A percentile compares a stretch with the other conserved stretches of the same genome.
These are phyloP conservation scores for Drosophila kanapiae DNA, from an alignment of 1,140 invertebrate species.

Conservation along the genomic window DNA sequence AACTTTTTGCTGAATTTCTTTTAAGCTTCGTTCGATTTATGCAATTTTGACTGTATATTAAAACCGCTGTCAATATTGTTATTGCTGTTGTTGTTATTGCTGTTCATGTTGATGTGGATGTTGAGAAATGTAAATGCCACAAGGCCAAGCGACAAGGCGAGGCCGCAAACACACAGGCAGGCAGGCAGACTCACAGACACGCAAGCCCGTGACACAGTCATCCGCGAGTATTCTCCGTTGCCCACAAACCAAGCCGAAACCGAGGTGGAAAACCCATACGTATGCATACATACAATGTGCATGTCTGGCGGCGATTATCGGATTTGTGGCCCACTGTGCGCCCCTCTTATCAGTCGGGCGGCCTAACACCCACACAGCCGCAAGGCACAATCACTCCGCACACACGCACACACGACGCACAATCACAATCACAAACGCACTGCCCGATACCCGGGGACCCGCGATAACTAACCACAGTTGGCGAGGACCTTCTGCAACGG, in stretches of 20 bases:
- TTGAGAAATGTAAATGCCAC: constrained; percentile 83
- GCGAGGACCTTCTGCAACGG: constrained; percentile 86
- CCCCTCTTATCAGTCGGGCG: constrained; percentile 40
- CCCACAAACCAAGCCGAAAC: constrained; percentile 18
- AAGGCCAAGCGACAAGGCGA: constrained; percentile 84
- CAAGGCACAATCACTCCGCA: constrained; percentile 3
- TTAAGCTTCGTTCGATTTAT: background rate
- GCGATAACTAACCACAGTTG: constrained; percentile 86
- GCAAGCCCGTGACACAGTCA: constrained; percentile 78
- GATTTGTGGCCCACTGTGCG: constrained; percentile 53
- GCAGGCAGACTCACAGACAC: constrained; percentile 44
- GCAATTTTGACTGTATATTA: constrained; percentile 26
- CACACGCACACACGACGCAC: background rate
- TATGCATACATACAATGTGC: constrained; percentile 51
- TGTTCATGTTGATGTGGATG: constrained; percentile 46
- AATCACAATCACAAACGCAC: background rate
- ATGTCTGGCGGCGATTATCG: constrained; percentile 57
- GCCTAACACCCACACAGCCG: constrained; percentile 15
- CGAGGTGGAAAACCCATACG: constrained; percentile 14
- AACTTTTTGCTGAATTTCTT: background rate
- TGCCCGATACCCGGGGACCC: constrained; percentile 1
- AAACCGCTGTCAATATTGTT: constrained; percentile 33
- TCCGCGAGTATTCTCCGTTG: constrained; percentile 44
- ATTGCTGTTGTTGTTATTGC: constrained; percentile 5
- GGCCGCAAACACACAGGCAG: constrained; percentile 63